Base-by-base conservation (phyloP, 2,888 invertebrate genomes). In the Patella depressa region DNA sequence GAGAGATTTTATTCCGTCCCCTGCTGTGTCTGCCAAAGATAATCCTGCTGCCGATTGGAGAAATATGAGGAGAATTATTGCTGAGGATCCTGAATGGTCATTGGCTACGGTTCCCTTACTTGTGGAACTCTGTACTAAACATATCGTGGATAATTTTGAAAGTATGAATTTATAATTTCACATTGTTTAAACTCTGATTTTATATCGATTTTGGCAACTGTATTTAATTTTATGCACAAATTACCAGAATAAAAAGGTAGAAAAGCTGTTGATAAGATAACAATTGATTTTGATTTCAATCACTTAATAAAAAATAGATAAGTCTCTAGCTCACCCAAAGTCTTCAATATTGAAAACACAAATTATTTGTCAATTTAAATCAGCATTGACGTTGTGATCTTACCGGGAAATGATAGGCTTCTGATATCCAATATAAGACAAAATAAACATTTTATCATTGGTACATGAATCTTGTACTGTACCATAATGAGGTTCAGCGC, bases 51-150 rank as follows among this genome's bases (percentile, higher is more conserved):
- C 87, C 70, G 89, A 89, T 78, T 85, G 85, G 88, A 82, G 88
- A 53, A 88, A 87, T 75, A 88, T 89, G 88, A 82, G 92, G 69
- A 75, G 91, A 71, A 91, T 92, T 57, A 91, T 92, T 72, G 91
- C 92, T 53, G 92, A 92, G 76, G 92, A 92, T 85, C 88, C 89
- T 3, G 91, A 91, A 78, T 92, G 91, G 90, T 91, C 90, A 17
- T 83, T 91, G 54, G 90, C 90, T 15, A 91, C 89, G n/a, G 91
- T 92, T 2, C 91, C 92, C 11, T 78, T 89, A 4, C 84, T 92
- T 24, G 86, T 84, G 5, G 91, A 91, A 73, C 84, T 91, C 5
- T 88, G 88, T 77, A 82, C 91, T 54, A 87, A 87, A 75, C 89
- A 90, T 77, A 89, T 92, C 78, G 89, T 91, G 5, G 79, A 84